Conservation (phyloP, 1,140 invertebrate genomes). For the Pectinophora gossypiella region DNA sequence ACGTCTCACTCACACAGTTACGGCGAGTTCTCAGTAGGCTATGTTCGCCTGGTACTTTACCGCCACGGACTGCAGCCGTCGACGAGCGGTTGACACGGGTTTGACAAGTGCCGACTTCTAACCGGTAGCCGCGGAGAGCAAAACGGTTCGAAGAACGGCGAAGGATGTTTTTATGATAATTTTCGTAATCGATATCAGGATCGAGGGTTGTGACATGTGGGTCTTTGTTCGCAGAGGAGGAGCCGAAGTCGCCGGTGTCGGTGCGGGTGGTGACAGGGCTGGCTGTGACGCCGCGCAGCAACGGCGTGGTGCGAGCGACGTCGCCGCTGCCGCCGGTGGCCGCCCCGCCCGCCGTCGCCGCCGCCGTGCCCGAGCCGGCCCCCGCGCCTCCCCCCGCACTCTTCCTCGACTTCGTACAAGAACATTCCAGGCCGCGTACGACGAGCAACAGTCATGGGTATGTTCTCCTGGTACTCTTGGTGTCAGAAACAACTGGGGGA, state of each 20-base stretch:
- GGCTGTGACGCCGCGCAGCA: constrained; percentile 49
- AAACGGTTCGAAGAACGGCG: constrained; percentile 2
- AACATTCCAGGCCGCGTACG: constrained; percentile 69
- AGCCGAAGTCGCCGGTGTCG: constrained; percentile 59
- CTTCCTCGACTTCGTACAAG: constrained; percentile 63
- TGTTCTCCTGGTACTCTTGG: constrained; percentile 46
- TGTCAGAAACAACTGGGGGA: constrained; percentile 57
- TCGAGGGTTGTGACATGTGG: constrained; percentile 20
- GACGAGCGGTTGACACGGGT: constrained; percentile 61
- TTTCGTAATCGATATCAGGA: neutral
- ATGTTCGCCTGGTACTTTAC: constrained; percentile 70
- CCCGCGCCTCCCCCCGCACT: constrained; percentile 32
- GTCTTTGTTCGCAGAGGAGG: constrained; percentile 60
- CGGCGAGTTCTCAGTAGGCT: constrained; percentile 20
- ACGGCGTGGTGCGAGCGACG: constrained; percentile 46
- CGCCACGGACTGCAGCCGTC: constrained; percentile 64
- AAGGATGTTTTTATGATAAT: neutral
- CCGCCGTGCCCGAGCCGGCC: constrained; percentile 25
- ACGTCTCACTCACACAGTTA: constrained; percentile 23
- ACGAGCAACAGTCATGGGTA: constrained; percentile 61
- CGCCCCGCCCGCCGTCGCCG: constrained; percentile 22
- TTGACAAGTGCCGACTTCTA: constrained; percentile 46
- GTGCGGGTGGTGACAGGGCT: constrained; percentile 50
- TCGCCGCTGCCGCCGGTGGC: constrained; percentile 38
- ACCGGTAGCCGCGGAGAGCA: constrained; percentile 1